Evolutionary conservation across 2,797 vertebrate species (phyloP).

Genomic region (Sylvilagus floridanus): DNA sequence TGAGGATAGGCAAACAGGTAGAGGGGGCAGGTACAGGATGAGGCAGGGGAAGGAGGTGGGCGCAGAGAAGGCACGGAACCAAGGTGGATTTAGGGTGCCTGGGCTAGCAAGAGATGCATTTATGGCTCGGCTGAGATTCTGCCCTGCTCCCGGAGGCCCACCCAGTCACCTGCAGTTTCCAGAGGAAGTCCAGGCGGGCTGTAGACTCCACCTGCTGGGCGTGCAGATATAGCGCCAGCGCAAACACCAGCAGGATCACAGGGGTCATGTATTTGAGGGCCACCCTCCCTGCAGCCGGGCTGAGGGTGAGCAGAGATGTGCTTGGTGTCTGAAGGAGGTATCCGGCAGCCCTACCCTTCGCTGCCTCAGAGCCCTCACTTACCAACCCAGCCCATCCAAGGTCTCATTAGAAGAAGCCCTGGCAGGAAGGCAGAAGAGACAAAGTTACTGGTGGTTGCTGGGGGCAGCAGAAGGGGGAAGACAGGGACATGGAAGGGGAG

Average conservation of each 20-base stretch:
- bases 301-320: slow-evolving; percentile 79
- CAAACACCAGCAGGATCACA: slow-evolving; percentile 95
- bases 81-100: neutral
- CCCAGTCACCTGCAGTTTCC: slow-evolving; percentile 95
- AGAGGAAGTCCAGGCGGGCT: slow-evolving; percentile 97
- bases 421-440: slow-evolving; percentile 57
- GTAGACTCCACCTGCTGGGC: slow-evolving; percentile 98
- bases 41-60: neutral
- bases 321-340: slow-evolving; percentile 5
- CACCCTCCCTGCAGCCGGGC: slow-evolving; percentile 92
- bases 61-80: neutral
- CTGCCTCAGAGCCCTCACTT: slow-evolving; percentile 61
- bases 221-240: slow-evolving; percentile 96
- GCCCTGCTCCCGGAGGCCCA: neutral
- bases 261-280: slow-evolving; percentile 96
- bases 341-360: neutral
- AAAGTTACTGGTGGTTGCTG: slow-evolving; percentile 44
- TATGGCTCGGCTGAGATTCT: neutral
- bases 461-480: no score
- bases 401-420: slow-evolving; percentile 82
- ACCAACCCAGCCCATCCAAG: slow-evolving; percentile 82
- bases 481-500: neutral
- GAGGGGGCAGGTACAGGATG: neutral
- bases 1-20: neutral
- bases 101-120: neutral